A percentile compares a stretch with the other conserved stretches of the same genome.
Conservation (phyloP, 2,888 invertebrate genomes). For the Frankliniella fusca region DNA sequence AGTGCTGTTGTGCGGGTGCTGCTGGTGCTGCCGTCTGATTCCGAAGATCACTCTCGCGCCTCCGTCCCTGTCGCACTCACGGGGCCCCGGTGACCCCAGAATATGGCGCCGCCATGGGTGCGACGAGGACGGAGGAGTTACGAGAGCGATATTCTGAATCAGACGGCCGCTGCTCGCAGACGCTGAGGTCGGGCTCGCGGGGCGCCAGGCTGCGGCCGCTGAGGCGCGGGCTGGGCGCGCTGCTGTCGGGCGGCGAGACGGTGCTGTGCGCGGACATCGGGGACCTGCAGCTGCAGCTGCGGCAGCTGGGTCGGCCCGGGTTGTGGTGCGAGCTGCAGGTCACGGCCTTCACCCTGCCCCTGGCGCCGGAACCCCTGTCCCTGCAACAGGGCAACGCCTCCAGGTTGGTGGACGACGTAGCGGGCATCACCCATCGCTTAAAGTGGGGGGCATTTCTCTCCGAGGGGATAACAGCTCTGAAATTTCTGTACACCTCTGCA, state of each 20-base stretch:
- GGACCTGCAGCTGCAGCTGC: conserved; percentile 16
- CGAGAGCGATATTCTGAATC: neutral
- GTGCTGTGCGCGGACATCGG: neutral
- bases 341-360: conserved; percentile 11
- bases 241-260: neutral
- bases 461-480: too few relatives aligned
- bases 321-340: conserved; percentile 12
- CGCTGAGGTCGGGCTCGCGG: neutral
- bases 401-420: neutral
- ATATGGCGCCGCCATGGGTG: too few relatives aligned
- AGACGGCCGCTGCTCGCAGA: neutral
- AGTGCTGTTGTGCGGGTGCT: neutral
- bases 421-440: too few relatives aligned
- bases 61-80: too few relatives aligned
- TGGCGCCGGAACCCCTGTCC: conserved; percentile 1
- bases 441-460: too few relatives aligned
- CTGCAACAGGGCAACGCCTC: neutral
- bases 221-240: neutral
- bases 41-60: too few relatives aligned
- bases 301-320: neutral
- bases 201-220: neutral
- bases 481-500: too few relatives aligned
- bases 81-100: too few relatives aligned
- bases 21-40: too few relatives aligned
- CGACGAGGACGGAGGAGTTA: too few relatives aligned